Evolutionary conservation across 1,140 invertebrate species (phyloP).

Genomic region (Paraescarpia echinospica): DNA sequence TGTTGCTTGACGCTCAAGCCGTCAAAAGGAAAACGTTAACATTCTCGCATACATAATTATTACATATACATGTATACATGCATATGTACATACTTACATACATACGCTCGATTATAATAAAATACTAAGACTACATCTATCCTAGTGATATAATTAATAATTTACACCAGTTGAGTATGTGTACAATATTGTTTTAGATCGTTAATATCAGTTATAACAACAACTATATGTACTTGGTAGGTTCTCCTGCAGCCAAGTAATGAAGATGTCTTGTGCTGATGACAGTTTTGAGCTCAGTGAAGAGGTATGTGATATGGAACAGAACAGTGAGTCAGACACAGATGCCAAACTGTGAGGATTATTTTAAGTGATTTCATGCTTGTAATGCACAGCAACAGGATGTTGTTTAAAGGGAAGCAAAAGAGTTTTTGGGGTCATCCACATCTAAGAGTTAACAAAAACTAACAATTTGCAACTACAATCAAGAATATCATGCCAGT

Average conservation of each 20-base stretch:
- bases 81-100: neutral
- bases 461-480: no score
- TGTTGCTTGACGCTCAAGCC: no score
- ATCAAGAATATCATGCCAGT: no score
- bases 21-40: no score
- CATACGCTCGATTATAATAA: neutral
- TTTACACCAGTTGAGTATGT: no score
- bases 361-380: neutral
- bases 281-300: neutral
- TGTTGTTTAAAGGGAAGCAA: no score
- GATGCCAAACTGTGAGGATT: neutral
- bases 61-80: neutral
- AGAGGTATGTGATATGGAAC: neutral
- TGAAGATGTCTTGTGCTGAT: neutral
- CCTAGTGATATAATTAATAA: no score
- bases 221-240: neutral
- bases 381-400: neutral
- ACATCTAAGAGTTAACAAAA: no score
- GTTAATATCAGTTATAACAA: neutral
- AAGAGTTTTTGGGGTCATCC: no score
- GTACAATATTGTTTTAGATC: no score
- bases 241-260: neutral
- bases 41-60: no score
- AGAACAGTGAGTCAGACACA: neutral
- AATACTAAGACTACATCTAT: no score